These are phyloP conservation scores for Amphilophus citrinellus DNA, from an alignment of 2,113 vertebrate species.

Conservation along the genomic window DNA sequence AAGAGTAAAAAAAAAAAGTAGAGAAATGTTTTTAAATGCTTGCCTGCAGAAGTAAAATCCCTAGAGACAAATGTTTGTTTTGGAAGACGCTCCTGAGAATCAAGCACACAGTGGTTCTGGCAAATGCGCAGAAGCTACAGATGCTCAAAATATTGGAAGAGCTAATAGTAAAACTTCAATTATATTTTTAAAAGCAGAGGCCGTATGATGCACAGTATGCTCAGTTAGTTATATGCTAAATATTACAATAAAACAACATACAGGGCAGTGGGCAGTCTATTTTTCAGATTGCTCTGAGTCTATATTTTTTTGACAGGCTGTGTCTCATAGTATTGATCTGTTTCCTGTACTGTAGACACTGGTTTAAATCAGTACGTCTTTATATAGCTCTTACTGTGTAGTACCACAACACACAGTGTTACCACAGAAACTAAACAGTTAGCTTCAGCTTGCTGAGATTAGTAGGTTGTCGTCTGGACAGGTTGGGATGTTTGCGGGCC, in stretches of 20 bases:
- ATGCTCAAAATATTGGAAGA: constrained; percentile 11
- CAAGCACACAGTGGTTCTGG: constrained; percentile 5
- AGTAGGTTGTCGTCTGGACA: constrained; percentile 66
- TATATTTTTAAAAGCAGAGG: constrained; percentile 1
- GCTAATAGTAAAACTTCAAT: background rate
- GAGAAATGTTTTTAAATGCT: background rate
- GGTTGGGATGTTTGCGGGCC: constrained; percentile 36
- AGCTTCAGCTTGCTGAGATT: constrained; percentile 56
- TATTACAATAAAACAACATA: background rate
- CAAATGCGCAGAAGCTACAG: constrained; percentile 14
- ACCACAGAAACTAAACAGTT: constrained; percentile 60
- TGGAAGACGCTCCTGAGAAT: constrained; percentile 26
- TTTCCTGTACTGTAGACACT: constrained; percentile 59
- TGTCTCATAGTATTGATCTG: constrained; percentile 42
- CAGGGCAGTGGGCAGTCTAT: background rate
- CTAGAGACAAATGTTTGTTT: constrained; percentile 20
- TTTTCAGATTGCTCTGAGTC: background rate
- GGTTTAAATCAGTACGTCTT: constrained; percentile 39
- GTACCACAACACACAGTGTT: constrained; percentile 43
- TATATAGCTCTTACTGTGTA: constrained; percentile 9
- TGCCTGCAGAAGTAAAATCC: constrained; percentile 25
- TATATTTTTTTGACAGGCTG: constrained; percentile 26
- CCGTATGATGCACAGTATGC: background rate
- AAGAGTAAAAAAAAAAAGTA: background rate
- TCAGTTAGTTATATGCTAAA: background rate